phyloP scores from a whole-genome alignment of 2,797 vertebrate species.

The Sylvia borin region DNA sequence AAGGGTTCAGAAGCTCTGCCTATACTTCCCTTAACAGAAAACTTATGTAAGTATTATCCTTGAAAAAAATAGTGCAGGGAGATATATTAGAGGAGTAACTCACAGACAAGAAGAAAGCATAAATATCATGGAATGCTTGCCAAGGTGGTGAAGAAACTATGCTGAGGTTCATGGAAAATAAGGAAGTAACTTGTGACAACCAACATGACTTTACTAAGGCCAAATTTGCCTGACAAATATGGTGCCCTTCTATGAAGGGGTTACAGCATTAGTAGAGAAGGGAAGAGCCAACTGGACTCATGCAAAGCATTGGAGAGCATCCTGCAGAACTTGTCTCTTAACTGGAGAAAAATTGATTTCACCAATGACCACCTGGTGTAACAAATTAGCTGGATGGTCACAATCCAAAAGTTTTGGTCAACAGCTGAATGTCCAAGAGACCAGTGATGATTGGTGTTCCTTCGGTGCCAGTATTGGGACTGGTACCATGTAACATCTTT shows the following conservation, averaged over 20 bases:
- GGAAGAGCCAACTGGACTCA: background rate
- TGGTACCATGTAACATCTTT: background rate
- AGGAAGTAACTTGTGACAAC: background rate
- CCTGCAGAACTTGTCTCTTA: background rate
- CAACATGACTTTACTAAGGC: background rate
- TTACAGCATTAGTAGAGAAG: background rate
- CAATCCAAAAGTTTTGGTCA: background rate
- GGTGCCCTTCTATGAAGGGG: background rate
- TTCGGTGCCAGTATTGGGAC: background rate
- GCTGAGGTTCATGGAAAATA: background rate
- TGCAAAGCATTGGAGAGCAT: background rate
- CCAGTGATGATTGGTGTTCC: accelerated
- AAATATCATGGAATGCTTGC: background rate
- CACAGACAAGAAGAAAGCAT: background rate
- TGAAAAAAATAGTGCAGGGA: background rate
- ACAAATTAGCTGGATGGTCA: background rate
- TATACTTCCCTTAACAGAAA: background rate
- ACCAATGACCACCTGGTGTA: background rate
- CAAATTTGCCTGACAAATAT: background rate
- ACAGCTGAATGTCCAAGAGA: background rate
- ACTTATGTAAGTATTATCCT: background rate
- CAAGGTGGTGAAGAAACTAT: background rate
- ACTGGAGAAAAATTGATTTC: background rate
- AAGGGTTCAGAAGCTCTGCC: background rate
- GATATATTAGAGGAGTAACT: background rate